These are phyloP conservation scores for Arctocebus calabarensis DNA, from an alignment of 2,797 vertebrate species.

Conservation along the genomic window DNA sequence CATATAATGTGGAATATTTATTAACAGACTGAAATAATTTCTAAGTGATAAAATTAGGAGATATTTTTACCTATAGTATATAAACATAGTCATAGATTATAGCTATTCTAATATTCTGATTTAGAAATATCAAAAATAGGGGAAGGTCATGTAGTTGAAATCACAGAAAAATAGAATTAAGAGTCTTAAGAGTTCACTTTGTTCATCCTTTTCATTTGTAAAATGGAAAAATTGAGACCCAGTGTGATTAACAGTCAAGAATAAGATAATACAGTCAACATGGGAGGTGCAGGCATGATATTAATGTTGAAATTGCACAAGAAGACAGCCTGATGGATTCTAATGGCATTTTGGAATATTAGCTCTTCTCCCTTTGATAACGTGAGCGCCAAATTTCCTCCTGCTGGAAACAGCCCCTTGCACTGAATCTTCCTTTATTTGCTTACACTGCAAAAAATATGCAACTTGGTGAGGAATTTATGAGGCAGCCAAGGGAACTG, in stretches of 20 bases:
- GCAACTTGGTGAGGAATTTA: background rate
- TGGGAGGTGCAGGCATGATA: background rate
- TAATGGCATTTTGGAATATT: background rate
- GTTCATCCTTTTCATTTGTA: background rate
- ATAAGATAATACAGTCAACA: background rate
- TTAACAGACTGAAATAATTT: conserved; percentile 18
- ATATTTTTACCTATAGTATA: background rate
- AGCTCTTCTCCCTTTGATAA: background rate
- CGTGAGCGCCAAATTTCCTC: background rate
- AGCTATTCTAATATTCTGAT: background rate
- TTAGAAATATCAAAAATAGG: background rate
- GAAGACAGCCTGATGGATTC: background rate
- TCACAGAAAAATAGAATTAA: background rate
- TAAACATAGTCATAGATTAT: background rate
- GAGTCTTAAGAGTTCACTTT: background rate
- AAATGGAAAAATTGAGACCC: background rate
- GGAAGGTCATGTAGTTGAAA: background rate
- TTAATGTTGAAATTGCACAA: background rate
- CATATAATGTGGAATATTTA: background rate
- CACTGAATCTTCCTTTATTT: background rate
- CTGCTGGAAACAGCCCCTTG: background rate
- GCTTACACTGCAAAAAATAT: background rate
- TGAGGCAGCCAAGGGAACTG: background rate
- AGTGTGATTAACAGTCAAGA: background rate
- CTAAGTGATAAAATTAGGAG: background rate